A percentile compares a stretch with the other conserved stretches of the same genome.
These are phyloP conservation scores for Sacculina carcini DNA, from an alignment of 2,888 invertebrate species.

Conservation along the genomic window DNA sequence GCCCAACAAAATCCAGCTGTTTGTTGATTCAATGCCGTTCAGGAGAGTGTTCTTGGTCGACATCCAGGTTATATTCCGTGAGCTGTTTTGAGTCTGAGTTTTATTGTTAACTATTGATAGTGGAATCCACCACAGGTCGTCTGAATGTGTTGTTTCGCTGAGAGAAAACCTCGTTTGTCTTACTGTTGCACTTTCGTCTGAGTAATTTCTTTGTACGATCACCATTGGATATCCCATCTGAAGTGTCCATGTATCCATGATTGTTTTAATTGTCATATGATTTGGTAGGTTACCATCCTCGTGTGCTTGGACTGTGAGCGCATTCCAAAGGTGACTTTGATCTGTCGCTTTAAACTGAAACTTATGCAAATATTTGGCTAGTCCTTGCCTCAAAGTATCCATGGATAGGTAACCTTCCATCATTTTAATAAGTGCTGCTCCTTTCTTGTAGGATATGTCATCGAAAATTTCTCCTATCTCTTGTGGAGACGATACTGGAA, in stretches of 20 bases:
- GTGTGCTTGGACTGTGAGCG: slow-evolving; percentile 35
- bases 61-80: no score
- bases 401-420: slow-evolving; percentile 63
- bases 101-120: no score
- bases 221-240: slow-evolving; percentile 50
- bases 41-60: no score
- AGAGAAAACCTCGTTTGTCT: no score
- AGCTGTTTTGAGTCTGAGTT: no score
- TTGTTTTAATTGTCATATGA: slow-evolving; percentile 35
- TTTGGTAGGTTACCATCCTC: slow-evolving; percentile 30
- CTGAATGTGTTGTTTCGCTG: no score
- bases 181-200: no score
- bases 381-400: slow-evolving; percentile 40
- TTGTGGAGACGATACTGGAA: slow-evolving; percentile 55
- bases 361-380: slow-evolving; percentile 37
- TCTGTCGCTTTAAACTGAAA: no score
- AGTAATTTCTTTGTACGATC: slow-evolving; percentile 25
- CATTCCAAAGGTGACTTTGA: slow-evolving; percentile 9
- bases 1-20: no score
- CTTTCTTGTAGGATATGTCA: slow-evolving; percentile 59
- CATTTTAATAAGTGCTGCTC: slow-evolving; percentile 65
- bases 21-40: no score
- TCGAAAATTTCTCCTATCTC: slow-evolving; percentile 71
- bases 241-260: slow-evolving; percentile 54
- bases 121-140: no score